Evolutionary conservation across 23 tunicate species (phyloP).

Genomic region (Trididemnum clinides): DNA sequence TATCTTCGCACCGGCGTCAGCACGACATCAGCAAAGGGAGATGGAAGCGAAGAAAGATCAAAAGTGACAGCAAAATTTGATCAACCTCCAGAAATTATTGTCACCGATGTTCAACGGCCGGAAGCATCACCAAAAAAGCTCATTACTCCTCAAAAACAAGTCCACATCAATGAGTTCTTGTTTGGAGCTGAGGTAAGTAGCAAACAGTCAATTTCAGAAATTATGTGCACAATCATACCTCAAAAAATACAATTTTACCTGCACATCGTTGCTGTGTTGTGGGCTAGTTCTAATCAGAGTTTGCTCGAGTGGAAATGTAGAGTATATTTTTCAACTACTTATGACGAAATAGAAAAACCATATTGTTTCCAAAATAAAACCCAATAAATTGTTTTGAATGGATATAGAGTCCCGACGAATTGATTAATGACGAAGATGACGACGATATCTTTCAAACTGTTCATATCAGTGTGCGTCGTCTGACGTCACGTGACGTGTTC

Average conservation of each 20-base stretch:
- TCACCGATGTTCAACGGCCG: neutral
- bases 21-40: neutral
- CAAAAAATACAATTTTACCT: too few relatives aligned
- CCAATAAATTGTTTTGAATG: too few relatives aligned
- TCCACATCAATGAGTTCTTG: slow-evolving; percentile 31
- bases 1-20: slow-evolving; percentile 67
- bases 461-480: slow-evolving; percentile 63
- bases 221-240: too few relatives aligned
- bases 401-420: slow-evolving; percentile 34
- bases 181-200: slow-evolving; percentile 17
- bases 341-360: too few relatives aligned
- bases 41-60: neutral
- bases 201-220: too few relatives aligned
- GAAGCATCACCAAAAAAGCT: neutral
- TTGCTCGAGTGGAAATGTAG: too few relatives aligned
- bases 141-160: slow-evolving; percentile 34
- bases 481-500: slow-evolving; percentile 60
- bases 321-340: too few relatives aligned
- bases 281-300: too few relatives aligned
- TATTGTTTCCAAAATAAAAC: too few relatives aligned
- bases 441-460: slow-evolving; percentile 24
- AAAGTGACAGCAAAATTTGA: neutral
- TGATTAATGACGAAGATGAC: neutral
- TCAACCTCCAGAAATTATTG: slow-evolving; percentile 17
- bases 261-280: too few relatives aligned